These are phyloP conservation scores for Corythornis leucogaster DNA, from an alignment of 2,797 vertebrate species.

Conservation along the genomic window DNA sequence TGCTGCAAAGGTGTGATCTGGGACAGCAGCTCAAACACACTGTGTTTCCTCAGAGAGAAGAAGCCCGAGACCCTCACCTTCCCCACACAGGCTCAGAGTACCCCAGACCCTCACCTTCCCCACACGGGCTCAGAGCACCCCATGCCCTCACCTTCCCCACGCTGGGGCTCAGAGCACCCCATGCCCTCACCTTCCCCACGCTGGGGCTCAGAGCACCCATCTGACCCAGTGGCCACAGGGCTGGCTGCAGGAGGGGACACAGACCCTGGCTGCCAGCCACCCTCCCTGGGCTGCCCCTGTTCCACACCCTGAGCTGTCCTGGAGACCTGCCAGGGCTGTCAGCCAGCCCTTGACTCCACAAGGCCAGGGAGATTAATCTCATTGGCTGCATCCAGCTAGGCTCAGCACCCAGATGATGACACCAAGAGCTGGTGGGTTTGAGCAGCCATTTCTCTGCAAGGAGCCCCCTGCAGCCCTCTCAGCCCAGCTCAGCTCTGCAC, in stretches of 20 bases:
- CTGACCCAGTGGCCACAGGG: accelerated
- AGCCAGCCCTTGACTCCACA: background rate
- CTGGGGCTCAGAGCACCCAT: background rate
- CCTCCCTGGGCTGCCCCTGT: background rate
- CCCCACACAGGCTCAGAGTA: too few relatives aligned
- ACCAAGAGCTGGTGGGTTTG: accelerated
- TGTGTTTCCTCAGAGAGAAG: background rate
- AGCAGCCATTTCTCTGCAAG: background rate
- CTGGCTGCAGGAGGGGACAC: background rate
- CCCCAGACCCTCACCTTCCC: too few relatives aligned
- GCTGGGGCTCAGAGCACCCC: too few relatives aligned
- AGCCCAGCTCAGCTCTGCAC: background rate
- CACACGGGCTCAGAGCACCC: too few relatives aligned
- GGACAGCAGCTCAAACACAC: background rate
- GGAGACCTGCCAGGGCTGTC: background rate
- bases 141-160: background rate
- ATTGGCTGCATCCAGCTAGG: background rate
- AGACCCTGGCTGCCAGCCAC: background rate
- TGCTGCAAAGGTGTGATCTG: background rate
- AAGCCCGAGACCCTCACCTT: background rate
- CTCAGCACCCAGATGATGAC: background rate
- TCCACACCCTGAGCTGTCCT: background rate
- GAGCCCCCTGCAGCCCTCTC: accelerated
- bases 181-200: too few relatives aligned
- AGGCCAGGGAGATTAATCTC: background rate